These are phyloP conservation scores for Acheta domesticus DNA, from an alignment of 2,888 invertebrate genomes.

Conservation along the genomic window DNA sequence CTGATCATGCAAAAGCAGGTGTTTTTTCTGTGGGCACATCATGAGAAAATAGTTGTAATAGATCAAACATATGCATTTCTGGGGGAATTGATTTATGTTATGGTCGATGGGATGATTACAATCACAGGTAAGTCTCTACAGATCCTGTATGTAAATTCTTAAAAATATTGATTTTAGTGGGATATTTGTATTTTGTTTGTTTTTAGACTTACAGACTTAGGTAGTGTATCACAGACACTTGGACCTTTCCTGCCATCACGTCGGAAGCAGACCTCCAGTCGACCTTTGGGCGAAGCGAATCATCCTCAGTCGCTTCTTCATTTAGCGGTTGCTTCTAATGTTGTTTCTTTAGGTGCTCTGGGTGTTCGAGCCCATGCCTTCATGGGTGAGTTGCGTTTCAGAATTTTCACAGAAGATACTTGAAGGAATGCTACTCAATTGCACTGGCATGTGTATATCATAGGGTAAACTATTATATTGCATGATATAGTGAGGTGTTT, in stretches of 20 bases:
- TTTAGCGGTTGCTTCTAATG: conserved; percentile 49
- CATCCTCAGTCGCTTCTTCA: conserved; percentile 42
- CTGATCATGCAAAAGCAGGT: conserved; percentile 90
- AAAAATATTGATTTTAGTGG: too few relatives aligned
- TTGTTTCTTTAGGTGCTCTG: conserved; percentile 41
- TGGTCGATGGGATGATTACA: conserved; percentile 92
- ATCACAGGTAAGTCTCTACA: conserved; percentile 63
- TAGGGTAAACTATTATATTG: too few relatives aligned
- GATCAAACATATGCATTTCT: conserved; percentile 93
- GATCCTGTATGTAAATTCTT: too few relatives aligned
- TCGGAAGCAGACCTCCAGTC: conserved; percentile 41
- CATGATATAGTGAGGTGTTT: too few relatives aligned
- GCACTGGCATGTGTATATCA: too few relatives aligned
- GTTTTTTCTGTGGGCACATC: conserved; percentile 97
- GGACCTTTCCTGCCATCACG: conserved; percentile 34
- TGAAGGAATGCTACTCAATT: too few relatives aligned
- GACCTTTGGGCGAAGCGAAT: conserved; percentile 33
- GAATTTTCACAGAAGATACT: too few relatives aligned
- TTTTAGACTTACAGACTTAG: conserved; percentile 71
- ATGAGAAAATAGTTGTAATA: conserved; percentile 93
- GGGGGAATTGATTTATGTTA: conserved; percentile 98
- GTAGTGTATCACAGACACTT: conserved; percentile 51
- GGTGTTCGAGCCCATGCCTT: not conserved
- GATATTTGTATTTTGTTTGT: conserved; percentile 32
- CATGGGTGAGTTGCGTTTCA: not conserved